Evolutionary conservation across 2,113 vertebrate genomes (phyloP), one percentile per base, ranked within the genome.

Genomic region (Leptodactylus fuscus): DNA sequence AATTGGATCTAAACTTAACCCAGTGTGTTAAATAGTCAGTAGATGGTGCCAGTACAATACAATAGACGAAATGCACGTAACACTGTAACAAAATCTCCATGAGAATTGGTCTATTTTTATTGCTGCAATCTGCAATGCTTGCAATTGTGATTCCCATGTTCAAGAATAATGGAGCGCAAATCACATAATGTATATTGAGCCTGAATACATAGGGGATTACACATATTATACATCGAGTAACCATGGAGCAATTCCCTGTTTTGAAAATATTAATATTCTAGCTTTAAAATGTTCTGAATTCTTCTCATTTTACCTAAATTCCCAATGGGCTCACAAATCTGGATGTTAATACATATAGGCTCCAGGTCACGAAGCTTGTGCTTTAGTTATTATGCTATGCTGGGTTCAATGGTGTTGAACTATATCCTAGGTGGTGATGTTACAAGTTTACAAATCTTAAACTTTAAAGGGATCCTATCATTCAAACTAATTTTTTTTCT

Each of bases 31-130:
- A 46, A 32, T 41, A 81, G 79, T 49, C 79, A 81, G 79, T 65
- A 69, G 79, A 81, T 41, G 79, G 79, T 81, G 79, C 79, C 79
- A 81, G 12, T 48, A 67, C 79, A 32, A 67, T 67, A 62, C 38
- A 80, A 44, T 24, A 80, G n/a, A 80, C 8, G 3, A 51, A 5
- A 20, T 24, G 38, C 65, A 9, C 2, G 18, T 11, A 53, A 18
- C 75, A 58, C 20, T 80, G 77, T 44, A 62, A 80, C 53, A 5
- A 27, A 80, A 62, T 80, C 53, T 41, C 77, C 77, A 27, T 27
- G 53, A 62, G 53, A 80, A 44, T 60, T n/a, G 5, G 0, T 49
- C 44, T 51, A 76, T 76, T 22, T 29, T 78, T 78, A 78, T 38
- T 58, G n/a, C n/a, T n/a, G n/a, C n/a, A n/a, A n/a, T n/a, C n/a